These are phyloP conservation scores for Epistrophella euchroma DNA, from an alignment of 2,888 invertebrate species.

Conservation along the genomic window DNA sequence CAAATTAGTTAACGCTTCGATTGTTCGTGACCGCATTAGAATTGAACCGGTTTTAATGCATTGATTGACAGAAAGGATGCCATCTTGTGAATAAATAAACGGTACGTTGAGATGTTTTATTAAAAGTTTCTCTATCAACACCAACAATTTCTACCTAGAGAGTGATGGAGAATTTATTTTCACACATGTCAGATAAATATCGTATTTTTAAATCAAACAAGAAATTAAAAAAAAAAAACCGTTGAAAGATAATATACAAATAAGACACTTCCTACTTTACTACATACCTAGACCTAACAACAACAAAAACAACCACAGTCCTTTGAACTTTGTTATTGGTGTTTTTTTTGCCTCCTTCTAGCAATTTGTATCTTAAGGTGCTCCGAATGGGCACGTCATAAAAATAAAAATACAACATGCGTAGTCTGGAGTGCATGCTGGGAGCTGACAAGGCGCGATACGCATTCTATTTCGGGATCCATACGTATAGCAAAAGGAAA, in stretches of 20 bases:
- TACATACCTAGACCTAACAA: conserved; percentile 42
- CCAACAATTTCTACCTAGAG: not conserved
- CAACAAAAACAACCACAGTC: conserved; percentile 23
- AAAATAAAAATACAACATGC: conserved; percentile 50
- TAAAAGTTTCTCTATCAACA: conserved; percentile 40
- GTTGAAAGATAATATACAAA: conserved; percentile 19
- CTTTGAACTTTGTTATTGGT: conserved; percentile 47
- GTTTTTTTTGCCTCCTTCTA: conserved; percentile 23
- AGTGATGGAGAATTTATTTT: conserved; percentile 15
- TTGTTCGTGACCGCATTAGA: conserved; percentile 46
- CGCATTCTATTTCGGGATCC: conserved; percentile 62
- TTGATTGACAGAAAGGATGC: conserved; percentile 19
- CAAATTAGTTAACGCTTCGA: conserved; percentile 27
- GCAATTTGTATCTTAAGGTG: conserved; percentile 64
- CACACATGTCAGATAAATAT: conserved; percentile 51
- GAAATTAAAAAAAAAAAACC: conserved; percentile 29
- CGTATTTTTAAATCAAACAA: conserved; percentile 36
- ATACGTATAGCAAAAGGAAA: conserved; percentile 23
- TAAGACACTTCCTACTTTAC: conserved; percentile 62
- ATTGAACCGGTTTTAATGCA: conserved; percentile 40
- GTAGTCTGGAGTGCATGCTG: conserved; percentile 51
- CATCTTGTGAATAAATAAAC: conserved; percentile 46
- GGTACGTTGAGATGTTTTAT: not conserved
- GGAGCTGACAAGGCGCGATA: conserved; percentile 37
- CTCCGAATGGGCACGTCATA: conserved; percentile 59